Base-by-base conservation (phyloP, 2,888 invertebrate species). In the Timema podura region DNA sequence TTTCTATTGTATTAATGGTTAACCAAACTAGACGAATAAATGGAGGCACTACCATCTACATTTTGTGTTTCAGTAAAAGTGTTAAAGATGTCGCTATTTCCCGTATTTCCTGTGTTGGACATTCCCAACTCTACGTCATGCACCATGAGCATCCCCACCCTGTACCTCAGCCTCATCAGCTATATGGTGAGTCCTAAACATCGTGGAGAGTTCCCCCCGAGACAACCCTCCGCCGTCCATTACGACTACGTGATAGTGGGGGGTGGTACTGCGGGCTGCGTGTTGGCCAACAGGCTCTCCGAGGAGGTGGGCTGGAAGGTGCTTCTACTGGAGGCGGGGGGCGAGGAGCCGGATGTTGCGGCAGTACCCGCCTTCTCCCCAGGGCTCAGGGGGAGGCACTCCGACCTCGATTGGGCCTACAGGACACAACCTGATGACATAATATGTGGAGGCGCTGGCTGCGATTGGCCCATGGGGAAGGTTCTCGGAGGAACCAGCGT, bases 401-500 rank as follows among this genome's bases (percentile, higher is more conserved):
- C 61, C 61, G 61, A 61, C 30, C 10, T 61, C 5, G 61, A 61
- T 45, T 61, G 61, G 61, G 15, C 13, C 10, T 30, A 57, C 57
- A 30, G 61, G 0, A 30, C 30, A 30, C 30, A 30, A 30, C 30
- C 30, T 30, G 30, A 30, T 3, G 30, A 30, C 30, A 30, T 30
- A 30, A 30, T 30, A 2, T 30, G 30, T 30, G 30, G 30, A 30
- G 30, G 30, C 30, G 15, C 6, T 10, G 6, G 8, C 15, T 9
- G 44, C 2, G 15, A 16, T 11, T 95, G 94, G 95, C 94, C 94
- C 0, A 84, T 96, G 16, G 96, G 96, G 1, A 95, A 95, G 80
- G 93, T 95, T 0, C 84, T 96, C 2, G 96, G 96, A 0, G 96
- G 96, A 0, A 91, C 91, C 13, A 92, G 92, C 51, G 93, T 95